A percentile compares a stretch with the other conserved stretches of the same genome.
Evolutionary conservation across 2,113 vertebrate genomes (phyloP).

Genomic region (Numenius arquata): DNA sequence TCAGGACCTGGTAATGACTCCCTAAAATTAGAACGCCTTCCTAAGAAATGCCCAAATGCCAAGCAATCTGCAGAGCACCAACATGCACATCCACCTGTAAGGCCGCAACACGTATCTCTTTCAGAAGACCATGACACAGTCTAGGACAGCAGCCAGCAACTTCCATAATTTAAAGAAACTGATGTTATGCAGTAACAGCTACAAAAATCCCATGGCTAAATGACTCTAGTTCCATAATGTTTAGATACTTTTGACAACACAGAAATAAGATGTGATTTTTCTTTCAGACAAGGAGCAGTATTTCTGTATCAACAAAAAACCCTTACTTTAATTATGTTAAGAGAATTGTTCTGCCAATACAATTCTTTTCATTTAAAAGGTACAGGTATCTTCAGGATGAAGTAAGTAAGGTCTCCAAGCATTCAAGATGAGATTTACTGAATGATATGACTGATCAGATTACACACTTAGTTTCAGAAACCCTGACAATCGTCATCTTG

Average conservation of each 20-base stretch:
- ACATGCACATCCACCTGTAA: accelerated
- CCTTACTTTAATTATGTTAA: not conserved
- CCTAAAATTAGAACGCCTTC: not conserved
- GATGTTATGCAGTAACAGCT: not conserved
- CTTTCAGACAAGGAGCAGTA: not conserved
- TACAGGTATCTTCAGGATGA: not conserved
- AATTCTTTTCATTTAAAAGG: not conserved
- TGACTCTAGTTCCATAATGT: not conserved
- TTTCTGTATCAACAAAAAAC: not conserved
- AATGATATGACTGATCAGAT: not conserved
- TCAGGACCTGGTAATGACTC: not conserved
- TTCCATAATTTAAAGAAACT: not conserved
- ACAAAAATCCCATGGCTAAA: not conserved
- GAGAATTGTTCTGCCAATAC: not conserved
- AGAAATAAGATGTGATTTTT: not conserved
- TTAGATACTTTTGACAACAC: not conserved
- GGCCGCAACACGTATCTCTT: not conserved
- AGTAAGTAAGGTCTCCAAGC: not conserved
- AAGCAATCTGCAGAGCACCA: not conserved
- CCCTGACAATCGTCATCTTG: not conserved
- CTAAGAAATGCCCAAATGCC: not conserved
- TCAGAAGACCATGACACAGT: not conserved
- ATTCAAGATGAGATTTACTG: not conserved
- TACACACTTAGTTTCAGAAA: not conserved
- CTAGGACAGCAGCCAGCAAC: not conserved